These are phyloP conservation scores for Eubucco bourcierii DNA, from an alignment of 2,113 vertebrate species.

Conservation along the genomic window DNA sequence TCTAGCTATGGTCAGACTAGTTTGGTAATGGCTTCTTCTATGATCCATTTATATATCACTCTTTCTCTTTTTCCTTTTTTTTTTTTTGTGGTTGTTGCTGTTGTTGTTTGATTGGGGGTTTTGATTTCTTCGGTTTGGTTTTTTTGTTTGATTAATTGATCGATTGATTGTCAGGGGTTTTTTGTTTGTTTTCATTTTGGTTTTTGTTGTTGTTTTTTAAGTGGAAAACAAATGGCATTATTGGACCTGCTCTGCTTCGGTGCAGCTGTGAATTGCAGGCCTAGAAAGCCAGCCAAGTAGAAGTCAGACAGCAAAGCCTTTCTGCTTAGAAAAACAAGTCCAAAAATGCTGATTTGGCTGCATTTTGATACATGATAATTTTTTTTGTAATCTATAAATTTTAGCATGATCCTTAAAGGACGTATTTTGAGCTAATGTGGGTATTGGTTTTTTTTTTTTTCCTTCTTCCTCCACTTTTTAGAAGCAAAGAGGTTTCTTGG, in stretches of 20 bases:
- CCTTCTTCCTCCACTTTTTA: neutral
- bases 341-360: slow-evolving; percentile 73
- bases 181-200: too few relatives aligned
- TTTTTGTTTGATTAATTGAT: too few relatives aligned
- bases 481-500: neutral
- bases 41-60: slow-evolving; percentile 56
- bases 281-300: slow-evolving; percentile 61
- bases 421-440: slow-evolving; percentile 3
- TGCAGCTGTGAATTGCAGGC: slow-evolving; percentile 73
- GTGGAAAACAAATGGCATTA: slow-evolving; percentile 73
- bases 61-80: neutral
- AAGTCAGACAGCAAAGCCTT: slow-evolving; percentile 63
- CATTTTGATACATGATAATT: slow-evolving; percentile 44
- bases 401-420: slow-evolving; percentile 56
- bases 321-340: slow-evolving; percentile 50
- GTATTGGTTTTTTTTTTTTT: slow-evolving; percentile 56
- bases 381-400: slow-evolving; percentile 64
- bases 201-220: neutral
- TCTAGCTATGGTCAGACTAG: slow-evolving; percentile 70
- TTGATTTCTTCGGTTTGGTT: too few relatives aligned
- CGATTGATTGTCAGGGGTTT: too few relatives aligned
- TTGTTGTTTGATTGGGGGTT: neutral
- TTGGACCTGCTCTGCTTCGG: slow-evolving; percentile 53
- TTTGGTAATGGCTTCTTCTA: slow-evolving; percentile 72
- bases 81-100: neutral